Evolutionary conservation across 2,797 vertebrate genomes (phyloP).

Genomic region (Melanotaenia pygmaea): DNA sequence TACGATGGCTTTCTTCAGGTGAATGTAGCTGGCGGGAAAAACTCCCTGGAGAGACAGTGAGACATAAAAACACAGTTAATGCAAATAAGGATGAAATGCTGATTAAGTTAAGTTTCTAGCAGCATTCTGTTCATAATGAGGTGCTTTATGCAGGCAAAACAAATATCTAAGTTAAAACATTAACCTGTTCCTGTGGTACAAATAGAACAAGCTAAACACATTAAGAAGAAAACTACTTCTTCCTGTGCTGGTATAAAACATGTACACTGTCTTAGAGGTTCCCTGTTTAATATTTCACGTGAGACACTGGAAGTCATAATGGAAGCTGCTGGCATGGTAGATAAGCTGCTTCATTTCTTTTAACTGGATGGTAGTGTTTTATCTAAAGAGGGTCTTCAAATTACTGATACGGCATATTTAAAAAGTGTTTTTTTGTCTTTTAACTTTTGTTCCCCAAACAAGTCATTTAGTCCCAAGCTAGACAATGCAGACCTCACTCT

Average conservation of each 20-base stretch:
- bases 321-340: neutral
- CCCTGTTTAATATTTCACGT: slow-evolving; percentile 33
- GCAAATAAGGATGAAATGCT: neutral
- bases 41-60: slow-evolving; percentile 75
- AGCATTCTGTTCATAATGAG: neutral
- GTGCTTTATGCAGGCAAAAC: neutral
- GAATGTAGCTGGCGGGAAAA: slow-evolving; percentile 81
- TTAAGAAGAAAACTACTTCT: neutral
- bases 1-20: slow-evolving; percentile 83
- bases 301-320: slow-evolving; percentile 12
- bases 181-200: neutral
- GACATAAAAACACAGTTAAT: neutral
- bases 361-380: neutral
- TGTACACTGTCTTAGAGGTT: neutral
- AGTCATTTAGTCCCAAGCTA: neutral
- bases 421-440: neutral
- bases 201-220: slow-evolving; percentile 1
- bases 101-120: neutral
- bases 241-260: neutral
- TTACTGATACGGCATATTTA: neutral
- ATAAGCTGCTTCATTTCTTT: neutral
- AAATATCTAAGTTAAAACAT: neutral
- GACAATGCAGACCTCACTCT: neutral
- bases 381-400: neutral
- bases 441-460: neutral